phyloP scores from a whole-genome alignment of 2,113 vertebrate genomes.

The Psittacula cyanocephala region DNA sequence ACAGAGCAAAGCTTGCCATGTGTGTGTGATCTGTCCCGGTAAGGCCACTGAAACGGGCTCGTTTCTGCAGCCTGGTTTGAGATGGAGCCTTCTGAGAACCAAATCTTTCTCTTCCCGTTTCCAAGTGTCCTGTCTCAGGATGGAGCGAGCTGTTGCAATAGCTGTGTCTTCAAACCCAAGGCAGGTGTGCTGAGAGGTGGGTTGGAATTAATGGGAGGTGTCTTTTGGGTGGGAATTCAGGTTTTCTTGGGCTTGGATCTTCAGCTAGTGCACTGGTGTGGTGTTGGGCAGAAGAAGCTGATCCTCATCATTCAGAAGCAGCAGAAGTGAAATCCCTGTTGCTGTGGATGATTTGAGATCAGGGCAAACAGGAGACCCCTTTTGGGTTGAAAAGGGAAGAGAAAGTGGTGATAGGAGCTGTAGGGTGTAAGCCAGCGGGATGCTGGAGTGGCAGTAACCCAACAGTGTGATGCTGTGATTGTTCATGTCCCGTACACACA shows the following conservation, averaged over 20 bases:
- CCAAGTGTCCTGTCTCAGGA: neutral
- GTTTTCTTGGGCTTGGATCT: neutral
- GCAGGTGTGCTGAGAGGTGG: accelerated
- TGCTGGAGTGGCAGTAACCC: neutral
- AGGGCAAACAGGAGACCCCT: neutral
- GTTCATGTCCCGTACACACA: accelerated
- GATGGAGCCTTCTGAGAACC: neutral
- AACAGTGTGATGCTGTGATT: accelerated
- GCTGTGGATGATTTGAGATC: neutral
- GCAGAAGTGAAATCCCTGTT: neutral
- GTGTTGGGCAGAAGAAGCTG: neutral
- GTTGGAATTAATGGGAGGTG: neutral
- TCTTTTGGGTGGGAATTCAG: neutral
- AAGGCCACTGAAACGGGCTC: neutral
- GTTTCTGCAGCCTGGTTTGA: neutral
- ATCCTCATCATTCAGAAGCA: accelerated
- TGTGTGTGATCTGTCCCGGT: neutral
- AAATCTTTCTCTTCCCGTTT: neutral
- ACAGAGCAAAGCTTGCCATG: neutral
- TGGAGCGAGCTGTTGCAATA: neutral
- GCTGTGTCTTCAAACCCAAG: neutral
- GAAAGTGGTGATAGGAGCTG: neutral
- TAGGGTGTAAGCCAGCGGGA: neutral
- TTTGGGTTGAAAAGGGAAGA: neutral
- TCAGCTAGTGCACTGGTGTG: neutral